Conservation (phyloP, 2,888 invertebrate genomes). For the Hypselothyrea guttata region DNA sequence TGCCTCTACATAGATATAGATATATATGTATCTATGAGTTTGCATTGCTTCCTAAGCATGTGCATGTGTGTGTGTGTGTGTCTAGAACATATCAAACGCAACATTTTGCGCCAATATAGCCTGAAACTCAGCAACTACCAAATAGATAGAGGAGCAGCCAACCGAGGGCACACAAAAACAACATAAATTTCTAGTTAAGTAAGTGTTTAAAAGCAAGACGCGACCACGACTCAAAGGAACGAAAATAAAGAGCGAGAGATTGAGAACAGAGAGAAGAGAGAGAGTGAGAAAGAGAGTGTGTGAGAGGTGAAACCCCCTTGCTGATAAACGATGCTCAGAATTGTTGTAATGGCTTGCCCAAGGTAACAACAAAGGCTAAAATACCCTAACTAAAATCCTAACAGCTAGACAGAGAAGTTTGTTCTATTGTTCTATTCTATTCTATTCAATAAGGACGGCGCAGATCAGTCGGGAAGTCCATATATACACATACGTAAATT, state of each 20-base stretch:
- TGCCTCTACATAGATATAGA: conserved; percentile 57
- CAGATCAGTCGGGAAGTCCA: no score
- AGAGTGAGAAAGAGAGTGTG: conserved; percentile 13
- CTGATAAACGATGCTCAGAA: conserved; percentile 53
- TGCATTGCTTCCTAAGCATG: no score
- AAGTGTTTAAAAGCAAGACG: conserved; percentile 74
- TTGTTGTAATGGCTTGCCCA: conserved; percentile 21
- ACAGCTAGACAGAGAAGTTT: no score
- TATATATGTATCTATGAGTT: conserved; percentile 4
- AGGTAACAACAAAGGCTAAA: conserved; percentile 25
- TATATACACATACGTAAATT: no score
- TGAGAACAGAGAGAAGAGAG: conserved; percentile 8
- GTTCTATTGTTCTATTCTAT: no score
- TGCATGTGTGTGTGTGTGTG: conserved; percentile 20
- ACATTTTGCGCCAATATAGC: conserved; percentile 65
- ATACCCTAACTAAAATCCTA: conserved; percentile 5
- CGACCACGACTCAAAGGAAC: conserved; percentile 30
- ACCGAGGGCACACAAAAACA: conserved; percentile 56
- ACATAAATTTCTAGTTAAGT: conserved; percentile 76
- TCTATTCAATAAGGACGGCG: no score
- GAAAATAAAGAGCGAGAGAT: no score
- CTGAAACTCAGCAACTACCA: conserved; percentile 2
- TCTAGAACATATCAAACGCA: conserved; percentile 71
- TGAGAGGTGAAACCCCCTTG: conserved; percentile 7
- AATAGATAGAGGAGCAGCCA: conserved; percentile 12